phyloP scores from a whole-genome alignment of 1,140 invertebrate genomes.

The Spodoptera frugiperda region DNA sequence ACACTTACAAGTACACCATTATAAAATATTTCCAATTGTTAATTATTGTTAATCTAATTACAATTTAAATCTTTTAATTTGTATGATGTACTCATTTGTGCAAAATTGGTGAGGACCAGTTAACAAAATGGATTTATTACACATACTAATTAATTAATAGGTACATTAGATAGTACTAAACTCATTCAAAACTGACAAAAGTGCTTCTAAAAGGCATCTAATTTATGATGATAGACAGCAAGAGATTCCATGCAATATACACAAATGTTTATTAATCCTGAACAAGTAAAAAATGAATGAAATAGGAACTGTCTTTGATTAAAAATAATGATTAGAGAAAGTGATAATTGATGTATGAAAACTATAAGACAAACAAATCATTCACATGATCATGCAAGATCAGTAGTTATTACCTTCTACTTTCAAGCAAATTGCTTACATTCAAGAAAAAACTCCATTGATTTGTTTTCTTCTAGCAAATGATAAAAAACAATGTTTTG shows the following conservation, averaged over 20 bases:
- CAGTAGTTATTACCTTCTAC: background rate
- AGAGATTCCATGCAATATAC: conserved; percentile 28
- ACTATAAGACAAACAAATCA: background rate
- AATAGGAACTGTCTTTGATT: background rate
- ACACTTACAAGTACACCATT: conserved; percentile 34
- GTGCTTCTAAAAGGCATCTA: conserved; percentile 2
- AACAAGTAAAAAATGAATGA: background rate
- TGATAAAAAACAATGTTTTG: background rate
- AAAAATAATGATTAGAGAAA: background rate
- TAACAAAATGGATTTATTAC: conserved; percentile 15
- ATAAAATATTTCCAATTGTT: conserved; percentile 8
- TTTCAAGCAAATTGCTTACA: background rate
- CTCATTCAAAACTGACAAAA: background rate
- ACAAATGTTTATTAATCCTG: background rate
- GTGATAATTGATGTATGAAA: no score
- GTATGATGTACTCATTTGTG: conserved; percentile 34
- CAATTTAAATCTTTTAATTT: conserved; percentile 2
- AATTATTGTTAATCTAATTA: background rate
- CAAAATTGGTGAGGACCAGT: conserved; percentile 25
- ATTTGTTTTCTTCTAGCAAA: background rate
- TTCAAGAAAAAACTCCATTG: background rate
- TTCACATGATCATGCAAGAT: background rate
- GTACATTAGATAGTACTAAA: background rate
- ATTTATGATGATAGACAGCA: conserved; percentile 7
- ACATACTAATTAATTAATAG: background rate